phyloP scores from a whole-genome alignment of 2,797 vertebrate genomes.

The Steatocranus sp. region DNA sequence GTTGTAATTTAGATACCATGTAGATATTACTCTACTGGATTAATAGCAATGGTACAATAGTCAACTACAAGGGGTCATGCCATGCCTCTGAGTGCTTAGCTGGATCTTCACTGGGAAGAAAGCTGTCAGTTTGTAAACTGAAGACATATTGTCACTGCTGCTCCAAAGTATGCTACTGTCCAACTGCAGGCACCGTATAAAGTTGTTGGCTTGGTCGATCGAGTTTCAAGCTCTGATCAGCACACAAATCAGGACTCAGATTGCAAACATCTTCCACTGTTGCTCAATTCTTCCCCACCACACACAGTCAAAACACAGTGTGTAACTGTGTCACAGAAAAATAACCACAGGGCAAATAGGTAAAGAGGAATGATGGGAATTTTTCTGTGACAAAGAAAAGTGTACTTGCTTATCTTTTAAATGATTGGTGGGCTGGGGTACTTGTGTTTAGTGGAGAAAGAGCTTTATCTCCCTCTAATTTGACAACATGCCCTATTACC shows the following conservation, averaged over 20 bases:
- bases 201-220: neutral
- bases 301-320: neutral
- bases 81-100: neutral
- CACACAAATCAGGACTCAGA: neutral
- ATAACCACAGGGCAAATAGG: neutral
- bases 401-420: slow-evolving; percentile 13
- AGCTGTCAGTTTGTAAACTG: neutral
- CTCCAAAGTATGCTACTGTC: neutral
- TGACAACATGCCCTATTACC: slow-evolving; percentile 4
- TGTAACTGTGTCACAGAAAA: neutral
- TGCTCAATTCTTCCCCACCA: neutral
- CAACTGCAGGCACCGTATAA: neutral
- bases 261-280: neutral
- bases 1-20: neutral
- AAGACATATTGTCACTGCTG: neutral
- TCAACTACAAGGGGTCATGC: neutral
- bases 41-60: neutral
- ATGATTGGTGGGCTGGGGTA: neutral
- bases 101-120: neutral
- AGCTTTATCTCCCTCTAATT: slow-evolving; percentile 1
- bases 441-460: slow-evolving; percentile 17
- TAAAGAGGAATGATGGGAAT: neutral
- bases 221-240: neutral
- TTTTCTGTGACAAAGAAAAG: slow-evolving; percentile 10
- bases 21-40: neutral